Base-by-base conservation (phyloP, 2,797 vertebrate genomes). In the Peromyscus aztecus region DNA sequence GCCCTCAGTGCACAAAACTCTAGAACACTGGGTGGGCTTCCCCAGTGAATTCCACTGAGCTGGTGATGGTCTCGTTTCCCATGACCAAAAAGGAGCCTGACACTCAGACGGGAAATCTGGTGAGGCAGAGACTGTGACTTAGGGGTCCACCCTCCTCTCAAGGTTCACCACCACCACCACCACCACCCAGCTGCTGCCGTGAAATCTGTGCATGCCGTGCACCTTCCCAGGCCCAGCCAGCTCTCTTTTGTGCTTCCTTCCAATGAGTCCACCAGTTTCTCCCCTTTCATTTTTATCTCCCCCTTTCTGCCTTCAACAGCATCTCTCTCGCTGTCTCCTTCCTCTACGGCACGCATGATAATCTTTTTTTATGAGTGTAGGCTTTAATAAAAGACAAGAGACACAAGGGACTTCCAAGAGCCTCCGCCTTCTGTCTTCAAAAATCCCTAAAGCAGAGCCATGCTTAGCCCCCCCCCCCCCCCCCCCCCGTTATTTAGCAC, bases 341-440 rank as follows among this genome's bases (percentile, higher is more conserved):
- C n/a, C 31, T 77, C 46, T 52, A 86, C 9, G 59, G 23, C 6
- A 43, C 19, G n/a, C 0, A 65, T 37, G 49, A 6, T 40, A 52
- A 78, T 65, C 71, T 73, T 49, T 49, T 43, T 59, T 73, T 57
- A 27, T 4, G 63, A 87, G 89, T 92, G 76, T 87, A 84, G 59
- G 43, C 6, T 95, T 85, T 94, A 73, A 93, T 8, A 71, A 67
- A 81, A 91, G 63, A 76, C 24, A 90, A 69, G 27, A 59, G 57
- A 27, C 52, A 73, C n/a, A 27, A 8, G 27, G 71, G 63, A 43
- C 23, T 57, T 90, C 55, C 6, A n/a, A 91, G 0, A 81, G 49
- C 49, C 40, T 95, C 81, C 96, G 37, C 31, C 71, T 91, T 87
- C 85, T 61, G 24, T 76, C 24, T 96, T 91, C 76, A 71, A 87